Conservation (phyloP, 2,113 vertebrate species). For the Dipodomys ordii region DNA sequence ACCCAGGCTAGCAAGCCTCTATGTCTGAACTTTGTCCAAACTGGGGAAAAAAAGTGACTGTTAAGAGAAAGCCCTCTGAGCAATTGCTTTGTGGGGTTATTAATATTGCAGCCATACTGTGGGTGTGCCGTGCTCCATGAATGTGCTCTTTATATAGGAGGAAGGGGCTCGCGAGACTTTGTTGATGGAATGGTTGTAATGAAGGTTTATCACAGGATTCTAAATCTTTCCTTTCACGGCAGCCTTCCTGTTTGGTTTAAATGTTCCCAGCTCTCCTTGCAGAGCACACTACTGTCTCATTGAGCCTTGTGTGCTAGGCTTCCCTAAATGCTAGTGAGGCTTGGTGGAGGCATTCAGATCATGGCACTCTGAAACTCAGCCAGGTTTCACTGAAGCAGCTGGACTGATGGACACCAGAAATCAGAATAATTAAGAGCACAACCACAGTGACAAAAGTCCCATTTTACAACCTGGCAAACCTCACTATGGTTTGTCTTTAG, state of each 20-base stretch:
- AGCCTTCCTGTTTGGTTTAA: conserved; percentile 30
- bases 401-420: conserved; percentile 32
- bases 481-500: conserved; percentile 44
- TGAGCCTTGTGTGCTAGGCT: background rate
- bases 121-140: conserved; percentile 41
- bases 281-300: background rate
- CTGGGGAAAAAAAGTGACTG: conserved; percentile 5
- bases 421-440: too few species aligned
- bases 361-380: conserved; percentile 9
- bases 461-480: background rate
- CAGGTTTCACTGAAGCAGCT: conserved; percentile 37
- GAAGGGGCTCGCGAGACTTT: background rate
- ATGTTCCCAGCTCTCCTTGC: background rate
- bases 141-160: conserved; percentile 53
- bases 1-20: conserved; percentile 40
- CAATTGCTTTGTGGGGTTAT: conserved; percentile 38
- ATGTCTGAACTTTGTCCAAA: conserved; percentile 61
- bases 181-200: conserved; percentile 6
- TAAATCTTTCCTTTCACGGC: conserved; percentile 46
- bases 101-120: conserved; percentile 25
- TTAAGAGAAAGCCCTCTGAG: conserved; percentile 62
- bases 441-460: background rate
- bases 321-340: background rate
- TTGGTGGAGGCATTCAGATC: background rate
- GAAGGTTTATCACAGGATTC: conserved; percentile 43